A percentile compares a stretch with the other conserved stretches of the same genome.
These are phyloP conservation scores for Notothenia coriiceps DNA, from an alignment of 2,113 vertebrate genomes.

Conservation along the genomic window DNA sequence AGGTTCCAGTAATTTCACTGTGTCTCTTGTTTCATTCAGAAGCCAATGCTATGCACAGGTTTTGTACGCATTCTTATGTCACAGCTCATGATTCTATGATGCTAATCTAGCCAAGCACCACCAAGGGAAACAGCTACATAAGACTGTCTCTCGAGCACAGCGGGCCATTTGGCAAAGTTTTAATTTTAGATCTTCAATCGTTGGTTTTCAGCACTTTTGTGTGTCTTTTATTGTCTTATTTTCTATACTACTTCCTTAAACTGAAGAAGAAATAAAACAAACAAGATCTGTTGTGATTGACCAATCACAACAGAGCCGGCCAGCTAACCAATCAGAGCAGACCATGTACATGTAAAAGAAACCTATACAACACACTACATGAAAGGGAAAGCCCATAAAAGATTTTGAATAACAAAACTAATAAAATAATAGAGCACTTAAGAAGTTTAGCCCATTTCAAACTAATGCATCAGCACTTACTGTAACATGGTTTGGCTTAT, in stretches of 20 bases:
- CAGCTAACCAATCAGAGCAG: too few species aligned
- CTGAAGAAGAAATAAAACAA: neutral
- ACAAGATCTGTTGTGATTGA: too few species aligned
- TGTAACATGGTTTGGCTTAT: too few species aligned
- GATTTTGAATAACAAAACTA: too few species aligned
- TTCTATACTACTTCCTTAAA: neutral
- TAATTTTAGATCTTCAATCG: conserved; percentile 61
- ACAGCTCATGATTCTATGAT: conserved; percentile 67
- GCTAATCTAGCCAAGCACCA: conserved; percentile 72
- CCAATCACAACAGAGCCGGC: too few species aligned
- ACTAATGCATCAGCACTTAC: too few species aligned
- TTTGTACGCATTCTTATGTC: conserved; percentile 73
- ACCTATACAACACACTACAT: too few species aligned
- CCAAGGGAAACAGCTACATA: conserved; percentile 64
- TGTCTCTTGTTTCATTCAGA: conserved; percentile 59
- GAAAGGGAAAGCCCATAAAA: too few species aligned
- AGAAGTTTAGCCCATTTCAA: too few species aligned
- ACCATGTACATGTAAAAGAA: too few species aligned
- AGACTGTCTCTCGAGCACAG: conserved; percentile 27
- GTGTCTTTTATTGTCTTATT: neutral
- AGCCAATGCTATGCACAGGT: conserved; percentile 49
- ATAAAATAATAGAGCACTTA: too few species aligned
- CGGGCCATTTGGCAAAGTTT: conserved; percentile 13
- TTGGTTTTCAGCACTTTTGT: conserved; percentile 8
- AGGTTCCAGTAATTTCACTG: conserved; percentile 55